Conservation (phyloP, 2,797 vertebrate genomes). For the Enteromius trimaculatus region DNA sequence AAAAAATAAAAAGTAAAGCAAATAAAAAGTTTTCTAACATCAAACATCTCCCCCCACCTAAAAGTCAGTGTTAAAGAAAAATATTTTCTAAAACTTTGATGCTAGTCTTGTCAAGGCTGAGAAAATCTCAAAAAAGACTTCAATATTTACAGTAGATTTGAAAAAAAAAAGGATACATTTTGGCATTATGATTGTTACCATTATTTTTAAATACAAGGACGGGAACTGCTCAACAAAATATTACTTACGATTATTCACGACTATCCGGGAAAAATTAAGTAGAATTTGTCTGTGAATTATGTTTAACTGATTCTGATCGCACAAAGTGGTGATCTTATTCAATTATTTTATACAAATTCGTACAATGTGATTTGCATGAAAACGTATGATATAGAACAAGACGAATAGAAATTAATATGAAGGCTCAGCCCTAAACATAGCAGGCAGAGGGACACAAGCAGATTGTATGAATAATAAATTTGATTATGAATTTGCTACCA, state of each 20-base stretch:
- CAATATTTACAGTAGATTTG: background rate
- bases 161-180: background rate
- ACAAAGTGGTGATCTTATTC: background rate
- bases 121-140: background rate
- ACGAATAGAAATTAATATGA: background rate
- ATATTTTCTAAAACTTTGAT: too few relatives aligned
- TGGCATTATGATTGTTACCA: background rate
- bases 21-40: too few relatives aligned
- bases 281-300: background rate
- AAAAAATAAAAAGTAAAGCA: too few relatives aligned
- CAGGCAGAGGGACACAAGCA: too few relatives aligned
- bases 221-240: background rate
- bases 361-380: background rate
- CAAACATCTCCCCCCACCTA: too few relatives aligned
- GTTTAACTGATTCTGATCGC: background rate
- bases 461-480: background rate
- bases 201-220: background rate
- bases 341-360: background rate
- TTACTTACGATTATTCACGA: background rate
- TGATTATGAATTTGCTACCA: too few relatives aligned
- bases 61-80: too few relatives aligned
- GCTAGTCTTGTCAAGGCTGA: background rate
- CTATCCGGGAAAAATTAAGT: background rate
- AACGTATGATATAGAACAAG: background rate
- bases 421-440: background rate